Conservation (phyloP, 2,113 vertebrate species). For the Poeciliopsis turrubarensis region DNA sequence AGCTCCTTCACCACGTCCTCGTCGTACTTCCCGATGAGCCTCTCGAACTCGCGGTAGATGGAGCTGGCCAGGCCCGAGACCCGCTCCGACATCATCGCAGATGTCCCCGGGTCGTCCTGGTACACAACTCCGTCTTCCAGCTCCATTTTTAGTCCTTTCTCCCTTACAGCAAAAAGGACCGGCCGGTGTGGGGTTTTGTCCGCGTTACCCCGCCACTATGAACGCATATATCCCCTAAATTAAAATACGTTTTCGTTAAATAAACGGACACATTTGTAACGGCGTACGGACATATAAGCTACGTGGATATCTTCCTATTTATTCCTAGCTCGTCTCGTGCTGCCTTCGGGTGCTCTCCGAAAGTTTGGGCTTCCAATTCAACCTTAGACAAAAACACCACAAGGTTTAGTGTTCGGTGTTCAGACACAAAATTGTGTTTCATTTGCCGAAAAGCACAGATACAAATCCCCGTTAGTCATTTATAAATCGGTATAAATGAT, state of each 20-base stretch:
- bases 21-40: conserved; percentile 94
- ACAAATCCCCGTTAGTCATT: no score
- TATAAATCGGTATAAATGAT: not conserved
- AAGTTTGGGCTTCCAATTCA: not conserved
- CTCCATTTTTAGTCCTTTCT: conserved; percentile 76
- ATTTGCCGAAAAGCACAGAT: not conserved
- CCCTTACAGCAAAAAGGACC: conserved; percentile 40
- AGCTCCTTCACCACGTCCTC: conserved; percentile 97
- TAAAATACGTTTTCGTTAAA: conserved; percentile 15
- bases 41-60: conserved; percentile 97
- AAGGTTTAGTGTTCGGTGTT: not conserved
- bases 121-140: conserved; percentile 92
- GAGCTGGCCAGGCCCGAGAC: conserved; percentile 96
- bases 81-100: conserved; percentile 95
- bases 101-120: conserved; percentile 95
- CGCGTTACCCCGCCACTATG: conserved; percentile 51
- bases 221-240: conserved; percentile 7
- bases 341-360: conserved; percentile 48
- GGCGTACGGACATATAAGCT: conserved; percentile 21
- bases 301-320: conserved; percentile 74
- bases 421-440: not conserved
- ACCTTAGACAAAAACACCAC: not conserved
- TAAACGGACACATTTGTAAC: conserved; percentile 46
- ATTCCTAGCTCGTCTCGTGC: conserved; percentile 51
- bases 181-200: conserved; percentile 1